Evolutionary conservation across 2,888 invertebrate species (phyloP).

Genomic region (Sceliomorpha sp.): DNA sequence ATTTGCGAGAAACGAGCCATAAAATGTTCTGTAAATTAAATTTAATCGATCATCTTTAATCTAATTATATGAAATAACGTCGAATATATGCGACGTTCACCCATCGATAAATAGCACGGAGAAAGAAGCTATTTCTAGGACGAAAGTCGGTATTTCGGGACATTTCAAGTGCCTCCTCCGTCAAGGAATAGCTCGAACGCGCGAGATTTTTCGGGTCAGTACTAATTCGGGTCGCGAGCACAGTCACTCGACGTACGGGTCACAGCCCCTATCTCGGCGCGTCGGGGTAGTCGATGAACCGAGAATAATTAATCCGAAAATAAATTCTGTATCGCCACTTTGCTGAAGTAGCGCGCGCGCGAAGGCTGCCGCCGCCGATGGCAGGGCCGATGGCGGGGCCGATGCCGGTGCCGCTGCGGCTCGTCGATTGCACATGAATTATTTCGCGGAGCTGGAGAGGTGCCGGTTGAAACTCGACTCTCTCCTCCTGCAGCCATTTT

Average conservation of each 20-base stretch:
- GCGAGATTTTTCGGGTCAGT: conserved; percentile 24
- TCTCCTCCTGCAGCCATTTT: conserved; percentile 15
- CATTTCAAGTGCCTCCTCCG: conserved; percentile 3
- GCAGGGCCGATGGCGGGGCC: too few species aligned
- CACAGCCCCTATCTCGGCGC: conserved; percentile 6
- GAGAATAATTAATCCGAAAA: conserved; percentile 31
- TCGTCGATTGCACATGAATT: conserved; percentile 27
- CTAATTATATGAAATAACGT: too few species aligned
- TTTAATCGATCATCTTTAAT: too few species aligned
- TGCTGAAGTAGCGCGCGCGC: neutral
- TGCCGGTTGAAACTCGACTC: conserved; percentile 23
- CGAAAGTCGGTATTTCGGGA: conserved; percentile 17
- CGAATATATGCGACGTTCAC: too few species aligned
- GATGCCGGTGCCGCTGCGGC: too few species aligned
- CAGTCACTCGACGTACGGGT: conserved; percentile 10
- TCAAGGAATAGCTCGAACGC: too few species aligned
- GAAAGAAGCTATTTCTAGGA: neutral
- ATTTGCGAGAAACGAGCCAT: too few species aligned
- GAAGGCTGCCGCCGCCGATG: too few species aligned
- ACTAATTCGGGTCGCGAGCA: conserved; percentile 18
- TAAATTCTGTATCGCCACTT: conserved; percentile 8
- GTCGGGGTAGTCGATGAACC: conserved; percentile 29
- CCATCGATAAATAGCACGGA: too few species aligned
- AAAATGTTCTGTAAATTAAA: too few species aligned
- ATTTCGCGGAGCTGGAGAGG: conserved; percentile 13